A percentile compares a stretch with the other conserved stretches of the same genome.
Evolutionary conservation across 2,113 vertebrate genomes (phyloP).

Genomic region (Pygoscelis antarcticus): DNA sequence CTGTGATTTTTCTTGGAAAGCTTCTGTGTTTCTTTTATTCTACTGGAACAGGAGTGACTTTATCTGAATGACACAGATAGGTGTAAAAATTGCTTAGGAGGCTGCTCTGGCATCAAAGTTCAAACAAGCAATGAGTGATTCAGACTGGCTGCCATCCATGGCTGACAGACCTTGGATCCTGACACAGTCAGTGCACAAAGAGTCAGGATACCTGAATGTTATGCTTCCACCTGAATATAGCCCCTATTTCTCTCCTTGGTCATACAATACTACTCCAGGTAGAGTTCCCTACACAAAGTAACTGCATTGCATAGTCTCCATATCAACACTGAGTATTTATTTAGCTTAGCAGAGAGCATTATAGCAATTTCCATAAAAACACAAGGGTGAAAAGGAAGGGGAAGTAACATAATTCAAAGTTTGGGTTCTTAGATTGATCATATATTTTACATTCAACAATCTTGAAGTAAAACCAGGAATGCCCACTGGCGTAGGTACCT

Average conservation of each 20-base stretch:
- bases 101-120: slow-evolving; percentile 1
- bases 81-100: slow-evolving; percentile 26
- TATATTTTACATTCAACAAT: not conserved
- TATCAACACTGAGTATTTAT: not conserved
- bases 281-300: not conserved
- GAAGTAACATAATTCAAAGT: not conserved
- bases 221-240: not conserved
- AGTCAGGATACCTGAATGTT: not conserved
- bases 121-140: slow-evolving; percentile 3
- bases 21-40: not conserved
- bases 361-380: not conserved
- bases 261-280: not conserved
- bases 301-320: not conserved
- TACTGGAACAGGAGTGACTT: slow-evolving; percentile 25
- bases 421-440: not conserved
- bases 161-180: not conserved
- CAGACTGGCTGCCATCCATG: not conserved
- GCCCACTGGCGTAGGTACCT: accelerated
- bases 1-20: slow-evolving; percentile 45
- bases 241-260: not conserved
- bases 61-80: slow-evolving; percentile 42
- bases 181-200: not conserved
- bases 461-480: not conserved
- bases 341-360: not conserved
- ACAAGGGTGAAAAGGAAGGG: not conserved